phyloP scores from a whole-genome alignment of 2,113 vertebrate species.

The Miniopterus natalensis region DNA sequence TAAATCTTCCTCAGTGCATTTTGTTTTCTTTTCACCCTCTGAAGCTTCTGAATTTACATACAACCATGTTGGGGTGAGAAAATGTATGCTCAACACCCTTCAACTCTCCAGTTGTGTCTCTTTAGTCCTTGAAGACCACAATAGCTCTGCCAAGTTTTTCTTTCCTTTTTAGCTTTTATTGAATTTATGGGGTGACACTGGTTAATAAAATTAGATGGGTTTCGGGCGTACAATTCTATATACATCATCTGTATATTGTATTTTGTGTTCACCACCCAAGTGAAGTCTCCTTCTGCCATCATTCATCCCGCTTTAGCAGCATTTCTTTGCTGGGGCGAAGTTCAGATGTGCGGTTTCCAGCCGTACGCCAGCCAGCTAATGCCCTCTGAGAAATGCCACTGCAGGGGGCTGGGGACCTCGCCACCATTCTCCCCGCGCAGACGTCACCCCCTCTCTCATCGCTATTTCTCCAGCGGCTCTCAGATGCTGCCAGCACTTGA shows the following conservation, averaged over 20 bases:
- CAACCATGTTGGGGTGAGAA: too few species aligned
- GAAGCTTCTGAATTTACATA: neutral
- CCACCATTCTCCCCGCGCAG: neutral
- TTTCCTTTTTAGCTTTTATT: neutral
- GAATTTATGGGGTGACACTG: neutral
- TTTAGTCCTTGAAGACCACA: neutral
- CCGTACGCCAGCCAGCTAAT: neutral
- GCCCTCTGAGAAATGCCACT: neutral
- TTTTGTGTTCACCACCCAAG: neutral
- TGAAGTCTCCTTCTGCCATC: neutral
- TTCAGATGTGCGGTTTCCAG: fast-evolving
- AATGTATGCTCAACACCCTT: neutral
- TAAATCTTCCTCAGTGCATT: neutral
- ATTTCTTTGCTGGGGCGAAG: neutral
- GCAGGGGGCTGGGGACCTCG: fast-evolving
- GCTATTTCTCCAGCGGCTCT: neutral
- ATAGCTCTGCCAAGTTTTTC: neutral
- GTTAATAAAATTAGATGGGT: neutral
- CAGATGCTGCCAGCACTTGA: neutral
- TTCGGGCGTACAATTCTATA: neutral
- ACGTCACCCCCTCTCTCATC: fast-evolving
- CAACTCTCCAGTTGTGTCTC: too few species aligned
- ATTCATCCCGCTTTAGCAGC: too few species aligned
- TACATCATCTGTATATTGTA: neutral
- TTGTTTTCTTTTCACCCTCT: neutral